These are phyloP conservation scores for Neolamprologus falcicula DNA, from an alignment of 2,113 vertebrate genomes.

Conservation along the genomic window DNA sequence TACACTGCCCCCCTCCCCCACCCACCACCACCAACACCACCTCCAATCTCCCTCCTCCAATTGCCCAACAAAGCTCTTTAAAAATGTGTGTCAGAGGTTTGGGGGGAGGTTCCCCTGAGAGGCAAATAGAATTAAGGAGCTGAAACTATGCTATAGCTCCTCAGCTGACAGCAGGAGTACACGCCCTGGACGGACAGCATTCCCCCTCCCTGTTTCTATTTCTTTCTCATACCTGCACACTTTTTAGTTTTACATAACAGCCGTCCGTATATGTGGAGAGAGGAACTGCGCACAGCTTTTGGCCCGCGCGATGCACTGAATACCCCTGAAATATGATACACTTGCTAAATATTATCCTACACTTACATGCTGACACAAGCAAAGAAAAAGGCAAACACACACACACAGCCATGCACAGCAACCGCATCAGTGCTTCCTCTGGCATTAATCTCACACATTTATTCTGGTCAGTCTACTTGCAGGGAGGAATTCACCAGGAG, in stretches of 20 bases:
- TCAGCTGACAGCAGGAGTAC: constrained; percentile 24
- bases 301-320: not conserved
- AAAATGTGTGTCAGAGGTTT: constrained; percentile 52
- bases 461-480: constrained; percentile 55
- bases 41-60: not conserved
- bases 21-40: not conserved
- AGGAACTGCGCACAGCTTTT: not conserved
- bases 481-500: constrained; percentile 61
- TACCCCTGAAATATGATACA: not conserved
- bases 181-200: not conserved
- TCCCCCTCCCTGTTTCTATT: not conserved
- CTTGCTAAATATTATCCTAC: not conserved
- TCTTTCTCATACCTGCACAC: not conserved
- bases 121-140: constrained; percentile 55
- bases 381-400: not conserved
- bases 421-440: constrained; percentile 20
- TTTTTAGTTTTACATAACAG: not conserved
- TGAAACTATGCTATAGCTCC: constrained; percentile 34
- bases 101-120: constrained; percentile 42
- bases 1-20: not conserved
- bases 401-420: not conserved
- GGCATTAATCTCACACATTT: constrained; percentile 53
- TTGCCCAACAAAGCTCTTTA: constrained; percentile 40
- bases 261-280: not conserved
- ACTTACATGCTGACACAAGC: constrained; percentile 14